A percentile compares a stretch with the other conserved stretches of the same genome.
phyloP scores from a whole-genome alignment of 2,113 vertebrate species.

The Neopipo cinnamomea region DNA sequence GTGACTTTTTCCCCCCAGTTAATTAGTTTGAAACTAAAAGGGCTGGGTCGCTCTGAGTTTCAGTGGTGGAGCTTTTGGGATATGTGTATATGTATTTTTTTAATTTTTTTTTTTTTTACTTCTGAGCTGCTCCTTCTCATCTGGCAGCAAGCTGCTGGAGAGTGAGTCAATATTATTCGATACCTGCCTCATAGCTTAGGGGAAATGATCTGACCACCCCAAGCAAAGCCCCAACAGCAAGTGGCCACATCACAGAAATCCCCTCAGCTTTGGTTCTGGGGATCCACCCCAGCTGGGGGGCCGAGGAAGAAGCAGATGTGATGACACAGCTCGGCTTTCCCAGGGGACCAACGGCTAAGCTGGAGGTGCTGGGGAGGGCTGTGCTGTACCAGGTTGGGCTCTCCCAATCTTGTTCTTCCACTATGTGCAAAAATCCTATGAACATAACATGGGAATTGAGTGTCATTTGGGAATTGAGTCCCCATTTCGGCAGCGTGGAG shows the following conservation, averaged over 20 bases:
- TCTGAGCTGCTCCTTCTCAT: conserved; percentile 44
- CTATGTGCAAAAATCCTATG: neutral
- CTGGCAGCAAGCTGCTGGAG: conserved; percentile 46
- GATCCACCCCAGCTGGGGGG: neutral
- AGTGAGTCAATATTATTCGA: conserved; percentile 11
- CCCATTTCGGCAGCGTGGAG: neutral
- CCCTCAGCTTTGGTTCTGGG: neutral
- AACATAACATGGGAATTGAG: neutral
- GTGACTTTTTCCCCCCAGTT: conserved; percentile 36
- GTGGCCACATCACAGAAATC: conserved; percentile 27
- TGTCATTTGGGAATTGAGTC: too few species aligned
- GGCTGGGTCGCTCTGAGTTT: neutral
- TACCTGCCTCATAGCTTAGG: neutral
- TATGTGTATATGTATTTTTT: neutral
- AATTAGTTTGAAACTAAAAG: conserved; percentile 57
- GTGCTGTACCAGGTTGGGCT: neutral
- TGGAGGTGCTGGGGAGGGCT: neutral
- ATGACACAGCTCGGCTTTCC: neutral
- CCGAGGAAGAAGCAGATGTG: neutral
- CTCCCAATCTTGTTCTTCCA: neutral
- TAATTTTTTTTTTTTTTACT: neutral
- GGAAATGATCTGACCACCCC: neutral
- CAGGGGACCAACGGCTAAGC: neutral
- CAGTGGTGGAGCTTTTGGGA: neutral
- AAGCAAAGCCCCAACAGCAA: neutral